These are phyloP conservation scores for Sarcophaga caerulescens DNA, from an alignment of 2,888 invertebrate species.

Conservation along the genomic window DNA sequence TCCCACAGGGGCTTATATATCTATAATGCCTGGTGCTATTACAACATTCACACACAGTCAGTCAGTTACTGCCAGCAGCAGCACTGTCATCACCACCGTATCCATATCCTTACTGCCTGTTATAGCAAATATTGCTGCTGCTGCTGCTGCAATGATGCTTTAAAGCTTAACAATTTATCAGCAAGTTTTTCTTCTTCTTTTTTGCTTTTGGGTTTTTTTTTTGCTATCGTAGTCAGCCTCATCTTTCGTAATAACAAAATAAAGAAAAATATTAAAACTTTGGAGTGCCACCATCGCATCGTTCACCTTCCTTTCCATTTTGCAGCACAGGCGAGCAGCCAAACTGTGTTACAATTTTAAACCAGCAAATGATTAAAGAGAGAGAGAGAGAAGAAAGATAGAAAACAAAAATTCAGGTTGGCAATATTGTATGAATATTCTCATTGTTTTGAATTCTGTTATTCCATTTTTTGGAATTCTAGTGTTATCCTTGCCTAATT, in stretches of 20 bases:
- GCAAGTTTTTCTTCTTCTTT: conserved; percentile 14
- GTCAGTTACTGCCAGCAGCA: not conserved
- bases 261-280: conserved; percentile 7
- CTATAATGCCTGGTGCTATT: not conserved
- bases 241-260: conserved; percentile 26
- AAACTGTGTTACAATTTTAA: too few species aligned
- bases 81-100: conserved; percentile 12
- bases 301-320: too few species aligned
- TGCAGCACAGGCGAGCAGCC: too few species aligned
- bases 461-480: too few species aligned
- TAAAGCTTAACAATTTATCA: conserved; percentile 40
- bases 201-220: not conserved
- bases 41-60: too few species aligned
- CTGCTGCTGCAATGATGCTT: not conserved
- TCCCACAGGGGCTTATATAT: not conserved
- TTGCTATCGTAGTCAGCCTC: conserved; percentile 16
- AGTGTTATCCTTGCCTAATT: too few species aligned
- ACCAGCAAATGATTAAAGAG: too few species aligned
- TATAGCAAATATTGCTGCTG: too few species aligned
- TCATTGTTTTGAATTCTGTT: too few species aligned
- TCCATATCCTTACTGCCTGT: not conserved
- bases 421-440: too few species aligned
- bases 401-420: too few species aligned
- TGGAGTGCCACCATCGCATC: not conserved
- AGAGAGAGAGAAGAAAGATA: too few species aligned